A percentile compares a stretch with the other conserved stretches of the same genome.
phyloP scores from a whole-genome alignment of 2,888 invertebrate species.

The Zygothrica quintamaculata region DNA sequence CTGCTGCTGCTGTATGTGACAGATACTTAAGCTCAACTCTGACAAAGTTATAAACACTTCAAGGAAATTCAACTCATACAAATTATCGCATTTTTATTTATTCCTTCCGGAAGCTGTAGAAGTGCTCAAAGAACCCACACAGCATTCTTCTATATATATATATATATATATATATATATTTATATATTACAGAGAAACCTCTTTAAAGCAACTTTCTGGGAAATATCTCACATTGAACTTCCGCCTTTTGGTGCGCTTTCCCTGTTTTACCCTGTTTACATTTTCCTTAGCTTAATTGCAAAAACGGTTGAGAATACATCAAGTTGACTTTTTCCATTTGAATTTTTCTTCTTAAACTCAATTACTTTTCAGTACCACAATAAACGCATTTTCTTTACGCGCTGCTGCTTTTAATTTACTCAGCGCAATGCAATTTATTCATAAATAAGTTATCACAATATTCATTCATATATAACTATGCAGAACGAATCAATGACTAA shows the following conservation, averaged over 20 bases:
- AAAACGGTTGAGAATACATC: too few species aligned
- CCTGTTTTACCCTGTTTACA: too few species aligned
- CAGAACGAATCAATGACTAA: not conserved
- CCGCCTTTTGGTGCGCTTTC: too few species aligned
- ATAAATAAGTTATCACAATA: not conserved
- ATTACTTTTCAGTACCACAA: conserved; percentile 11
- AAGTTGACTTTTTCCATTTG: not conserved
- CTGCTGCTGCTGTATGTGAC: conserved; percentile 23
- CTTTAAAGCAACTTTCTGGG: too few species aligned
- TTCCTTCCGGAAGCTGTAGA: too few species aligned
- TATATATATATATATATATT: too few species aligned
- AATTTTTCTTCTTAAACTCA: conserved; percentile 14
- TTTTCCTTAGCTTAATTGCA: not conserved
- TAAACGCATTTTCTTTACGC: conserved; percentile 13
- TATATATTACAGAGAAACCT: too few species aligned
- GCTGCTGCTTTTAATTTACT: conserved; percentile 9
- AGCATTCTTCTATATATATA: too few species aligned
- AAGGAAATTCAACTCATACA: too few species aligned
- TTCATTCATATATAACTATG: not conserved
- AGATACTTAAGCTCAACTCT: conserved; percentile 5
- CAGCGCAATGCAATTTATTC: not conserved
- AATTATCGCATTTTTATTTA: too few species aligned
- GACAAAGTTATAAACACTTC: not conserved
- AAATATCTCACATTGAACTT: too few species aligned
- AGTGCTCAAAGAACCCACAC: too few species aligned